phyloP scores from a whole-genome alignment of 2,888 invertebrate species.

The Eupeodes luniger region DNA sequence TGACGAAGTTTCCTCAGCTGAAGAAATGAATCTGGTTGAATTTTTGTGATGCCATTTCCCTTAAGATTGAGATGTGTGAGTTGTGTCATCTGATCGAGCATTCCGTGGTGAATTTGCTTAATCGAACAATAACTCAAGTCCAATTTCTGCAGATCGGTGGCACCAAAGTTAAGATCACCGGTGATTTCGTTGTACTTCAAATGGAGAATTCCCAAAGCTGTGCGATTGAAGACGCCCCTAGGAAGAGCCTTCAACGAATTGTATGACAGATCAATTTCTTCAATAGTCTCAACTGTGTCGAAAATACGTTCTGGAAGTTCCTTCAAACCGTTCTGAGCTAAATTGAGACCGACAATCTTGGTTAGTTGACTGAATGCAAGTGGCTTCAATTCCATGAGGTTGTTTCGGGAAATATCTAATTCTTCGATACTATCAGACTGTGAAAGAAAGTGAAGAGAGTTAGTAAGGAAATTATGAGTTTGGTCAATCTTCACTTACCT shows the following conservation, averaged over 20 bases:
- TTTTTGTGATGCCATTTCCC: slow-evolving; percentile 88
- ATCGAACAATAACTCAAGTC: slow-evolving; percentile 89
- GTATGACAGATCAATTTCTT: slow-evolving; percentile 90
- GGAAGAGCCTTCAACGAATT: slow-evolving; percentile 88
- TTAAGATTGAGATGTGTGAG: slow-evolving; percentile 89
- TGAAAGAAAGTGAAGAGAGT: background rate
- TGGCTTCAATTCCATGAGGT: slow-evolving; percentile 87
- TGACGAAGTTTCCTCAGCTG: slow-evolving; percentile 88
- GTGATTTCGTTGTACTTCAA: slow-evolving; percentile 89
- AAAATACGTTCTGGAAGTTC: slow-evolving; percentile 85
- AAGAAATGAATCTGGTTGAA: slow-evolving; percentile 89
- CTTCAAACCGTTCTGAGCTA: slow-evolving; percentile 88
- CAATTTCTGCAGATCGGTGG: slow-evolving; percentile 87
- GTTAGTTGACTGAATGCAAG: slow-evolving; percentile 88
- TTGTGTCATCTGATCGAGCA: slow-evolving; percentile 87
- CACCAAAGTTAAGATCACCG: slow-evolving; percentile 87
- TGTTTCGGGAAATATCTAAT: slow-evolving; percentile 89
- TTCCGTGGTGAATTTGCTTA: slow-evolving; percentile 87
- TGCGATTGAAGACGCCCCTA: slow-evolving; percentile 87
- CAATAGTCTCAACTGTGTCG: slow-evolving; percentile 87
- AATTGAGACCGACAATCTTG: slow-evolving; percentile 88
- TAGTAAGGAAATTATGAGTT: background rate
- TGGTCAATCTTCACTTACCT: slow-evolving; percentile 77
- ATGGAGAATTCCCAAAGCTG: slow-evolving; percentile 88
- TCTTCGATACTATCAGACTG: slow-evolving; percentile 88